Base-by-base conservation (phyloP, 1,140 invertebrate genomes). In the Sesamia nonagrioides region DNA sequence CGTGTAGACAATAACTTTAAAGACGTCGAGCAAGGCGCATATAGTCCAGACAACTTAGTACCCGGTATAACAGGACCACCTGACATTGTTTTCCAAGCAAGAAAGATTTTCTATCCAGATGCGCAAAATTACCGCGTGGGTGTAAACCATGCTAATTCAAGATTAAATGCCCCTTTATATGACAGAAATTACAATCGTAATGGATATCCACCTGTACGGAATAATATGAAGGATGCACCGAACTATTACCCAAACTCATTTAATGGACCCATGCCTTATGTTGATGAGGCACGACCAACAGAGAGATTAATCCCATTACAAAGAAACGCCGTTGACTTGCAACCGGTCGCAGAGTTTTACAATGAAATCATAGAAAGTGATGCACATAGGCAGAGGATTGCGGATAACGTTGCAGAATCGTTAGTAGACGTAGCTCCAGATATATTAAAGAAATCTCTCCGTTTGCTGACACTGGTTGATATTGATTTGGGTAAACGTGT, bases 161-260 rank as follows among this genome's bases (percentile, higher is more conserved):
- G 98, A 35, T 97, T 99, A 33, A 99, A 99, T 89, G 97, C 97
- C 84, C 98, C 98, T 0, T 97, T 96, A 79, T 95, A 95, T 75
- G 95, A 95, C 75, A 89, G 88, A 75, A 85, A 78, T 4, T 92
- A 92, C 91, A 97, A 98, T 90, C 96, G 98, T 15, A 98, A 99
- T 94, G 98, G 98, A 2, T 89, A 95, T 8, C 96, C 97, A 95
- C 95, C 96, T 6, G 87, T 95, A 9, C 92, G 95, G 84, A 91
- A 96, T 33, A 97, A 96, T 85, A 96, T 97, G 96, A 96, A 94
- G 80, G 97, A 97, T 68, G 97, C 97, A 2, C 99, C 98, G 5
- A 99, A 98, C 93, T 99, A 99, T 91, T 98, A 96, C 94, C 98
- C 99, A 0, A 99, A 99, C 93, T 98, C 98, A 82, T 99, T 99